Percentiles rank a stretch among this genome's conserved stretches.
phyloP scores from a whole-genome alignment of 2,888 invertebrate genomes.

The Eremobia ochroleuca region DNA sequence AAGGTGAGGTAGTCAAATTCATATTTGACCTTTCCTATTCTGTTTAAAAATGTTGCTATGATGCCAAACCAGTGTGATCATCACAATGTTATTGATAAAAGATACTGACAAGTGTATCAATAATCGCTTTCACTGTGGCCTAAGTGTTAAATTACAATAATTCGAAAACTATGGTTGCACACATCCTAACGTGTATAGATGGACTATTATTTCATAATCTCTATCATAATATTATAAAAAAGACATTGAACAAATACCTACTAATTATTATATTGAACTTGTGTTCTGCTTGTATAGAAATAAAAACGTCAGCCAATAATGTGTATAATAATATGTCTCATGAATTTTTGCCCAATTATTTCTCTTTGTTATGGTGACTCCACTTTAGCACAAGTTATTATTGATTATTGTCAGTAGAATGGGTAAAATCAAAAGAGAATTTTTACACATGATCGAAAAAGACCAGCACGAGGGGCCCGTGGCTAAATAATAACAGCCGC shows the following conservation, averaged over 20 bases:
- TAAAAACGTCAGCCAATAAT: background rate
- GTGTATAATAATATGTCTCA: slow-evolving; percentile 2
- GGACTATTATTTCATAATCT: background rate
- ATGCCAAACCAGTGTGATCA: slow-evolving; percentile 54
- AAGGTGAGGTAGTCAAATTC: slow-evolving; percentile 9
- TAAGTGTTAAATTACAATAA: slow-evolving; percentile 52
- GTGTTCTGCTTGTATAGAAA: slow-evolving; percentile 20
- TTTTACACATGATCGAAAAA: background rate
- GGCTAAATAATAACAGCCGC: too few relatives aligned
- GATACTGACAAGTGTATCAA: slow-evolving; percentile 20
- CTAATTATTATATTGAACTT: slow-evolving; percentile 10
- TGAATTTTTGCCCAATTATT: background rate
- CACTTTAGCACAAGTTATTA: background rate
- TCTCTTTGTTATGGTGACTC: background rate
- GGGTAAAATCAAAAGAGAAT: background rate
- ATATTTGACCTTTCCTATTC: slow-evolving; percentile 12
- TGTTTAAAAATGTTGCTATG: slow-evolving; percentile 26
- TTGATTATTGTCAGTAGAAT: background rate
- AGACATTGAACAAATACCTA: slow-evolving; percentile 53
- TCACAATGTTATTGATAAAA: slow-evolving; percentile 56
- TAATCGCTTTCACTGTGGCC: slow-evolving; percentile 52
- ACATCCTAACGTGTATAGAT: slow-evolving; percentile 37
- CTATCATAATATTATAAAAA: background rate
- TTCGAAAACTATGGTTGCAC: slow-evolving; percentile 33
- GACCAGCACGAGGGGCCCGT: too few relatives aligned